Percentiles rank a stretch among this genome's conserved stretches.
phyloP scores from a whole-genome alignment of 2,888 invertebrate species.

The Bruchidius siliquastri region DNA sequence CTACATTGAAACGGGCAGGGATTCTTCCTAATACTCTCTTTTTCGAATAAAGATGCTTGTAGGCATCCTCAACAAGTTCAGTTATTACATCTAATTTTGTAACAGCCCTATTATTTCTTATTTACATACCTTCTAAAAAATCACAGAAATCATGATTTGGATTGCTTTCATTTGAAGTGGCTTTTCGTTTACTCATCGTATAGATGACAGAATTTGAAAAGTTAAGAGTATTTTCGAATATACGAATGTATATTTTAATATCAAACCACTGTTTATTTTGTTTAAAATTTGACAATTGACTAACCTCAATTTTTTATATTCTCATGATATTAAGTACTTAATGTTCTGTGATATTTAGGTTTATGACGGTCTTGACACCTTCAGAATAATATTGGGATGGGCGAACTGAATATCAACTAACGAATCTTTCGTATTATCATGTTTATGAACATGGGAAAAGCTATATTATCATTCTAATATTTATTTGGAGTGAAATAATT shows the following conservation, averaged over 20 bases:
- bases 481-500: too few relatives aligned
- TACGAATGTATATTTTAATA: too few relatives aligned
- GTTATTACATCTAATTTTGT: background rate
- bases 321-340: too few relatives aligned
- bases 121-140: conserved; percentile 11
- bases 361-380: too few relatives aligned
- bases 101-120: background rate
- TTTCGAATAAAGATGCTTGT: too few relatives aligned
- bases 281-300: background rate
- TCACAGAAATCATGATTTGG: conserved; percentile 13
- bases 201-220: background rate
- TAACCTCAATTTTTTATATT: too few relatives aligned
- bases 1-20: too few relatives aligned
- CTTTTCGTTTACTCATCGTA: conserved; percentile 19
- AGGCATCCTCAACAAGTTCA: too few relatives aligned
- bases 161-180: conserved; percentile 10
- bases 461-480: too few relatives aligned
- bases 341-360: too few relatives aligned
- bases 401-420: background rate
- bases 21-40: too few relatives aligned
- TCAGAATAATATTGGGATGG: background rate
- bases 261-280: background rate
- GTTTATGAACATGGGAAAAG: background rate
- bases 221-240: too few relatives aligned
- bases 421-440: background rate